Percentiles rank a stretch among this genome's conserved stretches.
These are phyloP conservation scores for Gyrodactylus bullatarudis DNA, from an alignment of 1,140 invertebrate genomes.

Conservation along the genomic window DNA sequence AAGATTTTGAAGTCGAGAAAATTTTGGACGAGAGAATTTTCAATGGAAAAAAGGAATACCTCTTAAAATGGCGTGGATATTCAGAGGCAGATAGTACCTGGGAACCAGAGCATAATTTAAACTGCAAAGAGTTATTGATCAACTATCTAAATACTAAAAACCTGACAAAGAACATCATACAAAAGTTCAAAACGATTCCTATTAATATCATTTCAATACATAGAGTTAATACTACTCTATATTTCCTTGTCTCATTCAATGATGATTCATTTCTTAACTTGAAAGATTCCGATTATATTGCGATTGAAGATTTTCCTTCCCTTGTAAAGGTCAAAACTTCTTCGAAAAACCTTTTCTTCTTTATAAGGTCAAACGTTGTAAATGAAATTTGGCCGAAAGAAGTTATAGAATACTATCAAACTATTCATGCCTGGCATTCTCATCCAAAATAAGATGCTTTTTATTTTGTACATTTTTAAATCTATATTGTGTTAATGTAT, in stretches of 20 bases:
- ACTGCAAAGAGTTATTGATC: constrained; percentile 45
- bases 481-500: neutral
- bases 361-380: neutral
- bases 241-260: neutral
- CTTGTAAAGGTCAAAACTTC: neutral
- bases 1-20: constrained; percentile 34
- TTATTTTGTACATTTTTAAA: neutral
- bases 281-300: neutral
- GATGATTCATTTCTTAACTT: neutral
- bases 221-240: neutral
- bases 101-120: constrained; percentile 28
- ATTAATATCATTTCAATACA: neutral
- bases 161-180: neutral
- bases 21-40: constrained; percentile 41
- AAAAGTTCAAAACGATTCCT: neutral
- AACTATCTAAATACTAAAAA: neutral
- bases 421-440: neutral
- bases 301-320: neutral
- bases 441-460: neutral
- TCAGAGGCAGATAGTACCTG: constrained; percentile 22
- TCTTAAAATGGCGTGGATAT: constrained; percentile 64
- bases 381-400: neutral
- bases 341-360: neutral
- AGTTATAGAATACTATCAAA: neutral
- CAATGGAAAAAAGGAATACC: constrained; percentile 51